Conservation (phyloP, 2,113 vertebrate genomes). For the Zeus faber region DNA sequence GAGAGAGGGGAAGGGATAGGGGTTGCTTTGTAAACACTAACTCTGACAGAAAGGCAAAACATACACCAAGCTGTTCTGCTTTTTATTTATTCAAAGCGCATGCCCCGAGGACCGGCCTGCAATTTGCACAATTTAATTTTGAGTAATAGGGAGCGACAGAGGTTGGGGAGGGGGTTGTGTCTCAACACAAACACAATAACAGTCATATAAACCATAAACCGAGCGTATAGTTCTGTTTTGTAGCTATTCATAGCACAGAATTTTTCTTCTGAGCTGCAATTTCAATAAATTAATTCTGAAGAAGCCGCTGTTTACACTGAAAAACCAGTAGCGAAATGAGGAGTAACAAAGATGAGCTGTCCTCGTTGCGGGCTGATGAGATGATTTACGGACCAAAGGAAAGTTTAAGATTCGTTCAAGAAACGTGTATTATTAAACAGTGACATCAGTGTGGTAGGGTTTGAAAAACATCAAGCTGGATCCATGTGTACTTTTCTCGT, state of each 20-base stretch:
- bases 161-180: conserved; percentile 12
- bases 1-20: not conserved
- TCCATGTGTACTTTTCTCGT: conserved; percentile 46
- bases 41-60: conserved; percentile 28
- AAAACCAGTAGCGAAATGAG: conserved; percentile 8
- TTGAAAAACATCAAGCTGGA: conserved; percentile 49
- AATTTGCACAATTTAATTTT: conserved; percentile 33
- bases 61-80: conserved; percentile 33
- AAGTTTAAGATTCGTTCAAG: conserved; percentile 55
- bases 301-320: conserved; percentile 47
- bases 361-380: conserved; percentile 31
- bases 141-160: conserved; percentile 24
- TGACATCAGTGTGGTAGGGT: conserved; percentile 68
- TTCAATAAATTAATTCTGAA: conserved; percentile 30
- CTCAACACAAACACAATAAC: conserved; percentile 36
- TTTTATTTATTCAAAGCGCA: conserved; percentile 32
- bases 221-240: conserved; percentile 23
- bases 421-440: conserved; percentile 51
- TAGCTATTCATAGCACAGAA: conserved; percentile 25
- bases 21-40: conserved; percentile 35
- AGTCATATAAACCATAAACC: conserved; percentile 19
- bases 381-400: conserved; percentile 36
- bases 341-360: conserved; percentile 27
- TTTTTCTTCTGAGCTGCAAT: conserved; percentile 20
- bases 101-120: conserved; percentile 19